phyloP scores from a whole-genome alignment of 1,140 invertebrate genomes.

The Drosophila ambigua region DNA sequence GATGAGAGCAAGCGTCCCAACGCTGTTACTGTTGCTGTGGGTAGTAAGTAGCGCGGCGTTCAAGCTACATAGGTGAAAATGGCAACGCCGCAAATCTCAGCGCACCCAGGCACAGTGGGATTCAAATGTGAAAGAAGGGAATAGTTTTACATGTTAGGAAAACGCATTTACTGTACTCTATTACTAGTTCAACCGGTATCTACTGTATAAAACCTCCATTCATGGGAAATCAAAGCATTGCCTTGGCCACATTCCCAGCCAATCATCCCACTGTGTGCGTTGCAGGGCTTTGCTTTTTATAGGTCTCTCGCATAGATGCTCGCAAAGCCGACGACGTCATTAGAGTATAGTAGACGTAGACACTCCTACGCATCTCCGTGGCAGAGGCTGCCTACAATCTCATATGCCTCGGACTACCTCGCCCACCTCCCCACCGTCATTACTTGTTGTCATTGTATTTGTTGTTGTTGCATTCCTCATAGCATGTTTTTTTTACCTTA shows the following conservation, averaged over 20 bases:
- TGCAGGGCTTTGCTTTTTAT: too few relatives aligned
- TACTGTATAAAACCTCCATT: too few relatives aligned
- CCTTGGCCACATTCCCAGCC: too few relatives aligned
- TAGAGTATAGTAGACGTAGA: too few relatives aligned
- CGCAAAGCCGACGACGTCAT: too few relatives aligned
- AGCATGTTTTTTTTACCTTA: constrained; percentile 60
- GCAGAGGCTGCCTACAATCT: constrained; percentile 13
- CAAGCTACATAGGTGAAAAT: constrained; percentile 52
- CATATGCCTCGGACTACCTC: neutral
- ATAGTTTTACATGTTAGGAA: too few relatives aligned
- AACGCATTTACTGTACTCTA: too few relatives aligned
- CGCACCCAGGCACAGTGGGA: constrained; percentile 20
- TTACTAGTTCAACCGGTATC: too few relatives aligned
- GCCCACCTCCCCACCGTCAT: constrained; percentile 11
- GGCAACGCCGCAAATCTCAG: constrained; percentile 63
- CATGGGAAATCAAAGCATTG: too few relatives aligned
- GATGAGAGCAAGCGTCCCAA: constrained; percentile 16
- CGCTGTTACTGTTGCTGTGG: constrained; percentile 35
- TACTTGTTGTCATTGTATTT: constrained; percentile 64
- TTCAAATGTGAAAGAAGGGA: neutral
- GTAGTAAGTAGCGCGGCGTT: constrained; percentile 14
- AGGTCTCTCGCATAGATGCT: too few relatives aligned
- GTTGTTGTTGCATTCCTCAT: constrained; percentile 40
- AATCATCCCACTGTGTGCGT: too few relatives aligned
- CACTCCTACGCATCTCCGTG: neutral